phyloP scores from a whole-genome alignment of 2,113 vertebrate species.

The Crotophaga sulcirostris region DNA sequence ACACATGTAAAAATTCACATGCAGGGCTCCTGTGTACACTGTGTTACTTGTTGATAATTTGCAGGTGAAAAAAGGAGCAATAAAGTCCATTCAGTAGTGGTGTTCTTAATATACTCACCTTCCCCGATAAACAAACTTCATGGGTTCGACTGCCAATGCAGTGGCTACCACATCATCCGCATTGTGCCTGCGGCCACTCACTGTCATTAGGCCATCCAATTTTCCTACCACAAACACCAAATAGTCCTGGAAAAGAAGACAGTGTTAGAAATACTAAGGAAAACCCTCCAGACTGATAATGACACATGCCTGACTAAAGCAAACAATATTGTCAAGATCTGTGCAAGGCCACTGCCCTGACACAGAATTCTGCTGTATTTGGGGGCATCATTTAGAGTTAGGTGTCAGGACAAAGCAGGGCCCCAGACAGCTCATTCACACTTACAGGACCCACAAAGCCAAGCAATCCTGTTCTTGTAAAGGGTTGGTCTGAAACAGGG shows the following conservation, averaged over 20 bases:
- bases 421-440: neutral
- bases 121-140: conserved; percentile 98
- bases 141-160: conserved; percentile 90
- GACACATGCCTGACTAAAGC: neutral
- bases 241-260: conserved; percentile 80
- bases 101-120: conserved; percentile 77
- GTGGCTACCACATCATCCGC: conserved; percentile 94
- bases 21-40: neutral
- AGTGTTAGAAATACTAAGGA: neutral
- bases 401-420: neutral
- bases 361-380: neutral
- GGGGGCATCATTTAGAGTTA: neutral
- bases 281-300: neutral
- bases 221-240: conserved; percentile 93
- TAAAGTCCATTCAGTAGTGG: neutral
- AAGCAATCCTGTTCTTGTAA: conserved; percentile 90
- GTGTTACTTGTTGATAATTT: neutral
- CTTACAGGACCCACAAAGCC: conserved; percentile 94
- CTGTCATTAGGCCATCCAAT: conserved; percentile 92
- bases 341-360: neutral
- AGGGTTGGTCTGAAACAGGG: conserved; percentile 83
- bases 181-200: conserved; percentile 88
- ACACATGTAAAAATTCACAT: neutral
- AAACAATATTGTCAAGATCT: neutral
- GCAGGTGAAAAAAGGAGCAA: neutral